Evolutionary conservation across 2,888 invertebrate species (phyloP), one percentile per base, ranked within the genome.

Genomic region (Agrotis exclamationis): DNA sequence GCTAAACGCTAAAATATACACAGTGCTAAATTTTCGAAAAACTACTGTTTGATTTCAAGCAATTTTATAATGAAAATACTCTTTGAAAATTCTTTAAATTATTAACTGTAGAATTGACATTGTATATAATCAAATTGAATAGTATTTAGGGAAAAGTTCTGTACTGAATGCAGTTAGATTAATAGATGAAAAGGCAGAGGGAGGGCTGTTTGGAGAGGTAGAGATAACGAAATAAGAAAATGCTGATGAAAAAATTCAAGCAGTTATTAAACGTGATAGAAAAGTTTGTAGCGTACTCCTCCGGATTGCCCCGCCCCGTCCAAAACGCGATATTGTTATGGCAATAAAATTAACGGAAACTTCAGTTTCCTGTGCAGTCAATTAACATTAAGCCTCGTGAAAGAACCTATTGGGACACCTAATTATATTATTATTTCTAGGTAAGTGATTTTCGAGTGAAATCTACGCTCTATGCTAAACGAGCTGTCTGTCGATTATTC

Each of bases 331-430:
- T 66, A 76, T 63, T 82, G 70, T 72, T 78, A 86, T 82, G 86
- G 88, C 87, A 87, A 88, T 90, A 87, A 87, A 80, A 78, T 78
- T 66, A 60, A 76, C 50, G 64, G 82, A 75, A 83, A 85, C 82
- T 62, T 70, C 70, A 20, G 82, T 85, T 86, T 86, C 84, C 70
- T 54, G 74, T 74, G 68, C 85, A 82, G 90, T 90, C 90, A 90
- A 90, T 90, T 90, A 90, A 66, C 48, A 71, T 47, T 79, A 64
- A 74, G 84, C 75, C 71, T 78, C 77, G 39, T 39, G 80, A 75
- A 70, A 53, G 75, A 82, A 75, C 71, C n/a, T 66, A 84, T 86
- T 85, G 80, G 67, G 76, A 80, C 72, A 69, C 74, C 72, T 76
- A 66, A 74, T 79, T 82, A 72, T 70, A 81, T 74, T 79, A 78